phyloP scores from a whole-genome alignment of 2,888 invertebrate species.

The Caenorhabditis sp. region DNA sequence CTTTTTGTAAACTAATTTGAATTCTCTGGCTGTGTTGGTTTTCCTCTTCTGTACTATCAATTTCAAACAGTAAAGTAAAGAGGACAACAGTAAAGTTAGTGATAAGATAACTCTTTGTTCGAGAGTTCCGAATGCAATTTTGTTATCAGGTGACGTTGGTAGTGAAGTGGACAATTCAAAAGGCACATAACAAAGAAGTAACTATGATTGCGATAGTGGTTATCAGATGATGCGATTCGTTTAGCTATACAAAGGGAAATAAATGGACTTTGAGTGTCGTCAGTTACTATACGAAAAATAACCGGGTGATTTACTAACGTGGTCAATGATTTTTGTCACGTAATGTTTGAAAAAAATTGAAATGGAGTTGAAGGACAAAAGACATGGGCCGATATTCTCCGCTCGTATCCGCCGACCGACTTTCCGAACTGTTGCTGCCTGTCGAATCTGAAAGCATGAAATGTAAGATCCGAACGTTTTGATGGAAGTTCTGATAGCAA shows the following conservation, averaged over 20 bases:
- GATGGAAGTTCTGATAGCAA: not conserved
- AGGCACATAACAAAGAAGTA: not conserved
- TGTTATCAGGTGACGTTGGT: constrained; percentile 3
- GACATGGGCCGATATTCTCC: constrained; percentile 26
- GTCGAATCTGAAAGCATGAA: too few relatives aligned
- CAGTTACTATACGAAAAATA: not conserved
- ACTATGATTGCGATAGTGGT: not conserved
- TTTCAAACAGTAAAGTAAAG: constrained; percentile 9
- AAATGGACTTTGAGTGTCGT: not conserved
- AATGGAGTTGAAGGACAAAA: too few relatives aligned
- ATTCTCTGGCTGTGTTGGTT: not conserved
- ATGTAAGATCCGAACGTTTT: not conserved
- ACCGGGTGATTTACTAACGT: not conserved
- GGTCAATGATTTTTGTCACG: not conserved
- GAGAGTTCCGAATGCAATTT: constrained; percentile 23
- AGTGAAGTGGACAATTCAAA: not conserved
- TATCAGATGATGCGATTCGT: constrained; percentile 7
- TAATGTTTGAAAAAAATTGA: too few relatives aligned
- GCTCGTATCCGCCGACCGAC: too few relatives aligned
- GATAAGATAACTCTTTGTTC: constrained; percentile 53
- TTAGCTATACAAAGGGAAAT: not conserved
- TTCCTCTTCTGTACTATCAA: constrained; percentile 15
- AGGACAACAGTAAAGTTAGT: constrained; percentile 27
- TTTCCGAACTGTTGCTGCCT: too few relatives aligned
- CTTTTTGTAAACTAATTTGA: not conserved